Evolutionary conservation across 2,888 invertebrate genomes (phyloP), one percentile per base, ranked within the genome.

Genomic region (Shargacucullia verbasci): DNA sequence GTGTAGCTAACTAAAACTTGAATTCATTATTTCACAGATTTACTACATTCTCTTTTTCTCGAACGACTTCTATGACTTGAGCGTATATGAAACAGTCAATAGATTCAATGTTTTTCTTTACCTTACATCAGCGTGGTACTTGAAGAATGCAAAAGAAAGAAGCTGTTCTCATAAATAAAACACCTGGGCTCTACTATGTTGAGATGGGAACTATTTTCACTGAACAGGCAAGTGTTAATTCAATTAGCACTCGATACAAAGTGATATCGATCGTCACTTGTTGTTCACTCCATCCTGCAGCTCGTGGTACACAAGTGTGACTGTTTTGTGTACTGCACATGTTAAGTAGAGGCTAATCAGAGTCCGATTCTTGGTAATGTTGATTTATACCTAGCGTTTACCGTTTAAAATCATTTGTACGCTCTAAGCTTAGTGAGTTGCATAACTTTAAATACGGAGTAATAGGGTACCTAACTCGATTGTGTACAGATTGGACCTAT

Each of bases 161-260:
- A 66, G 56, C 40, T 20, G 39, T 52, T 10, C 45, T 70, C 57
- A 61, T 70, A 62, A 55, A 71, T 62, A 58, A 67, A 67, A 71
- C 67, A 71, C 61, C 29, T 29, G 7, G 8, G 29, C 7, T 29
- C 29, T 29, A 29, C 72, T 55, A 62, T 53, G 35, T 31, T 46
- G 39, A 11, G 67, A 54, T 58, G 61, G 40, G 52, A 60, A 70
- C 39, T 47, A 64, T 57, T 68, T 55, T 55, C 57, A 55, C 59
- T 35, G 43, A 41, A 33, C 62, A 40, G 52, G 59, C 58, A 73
- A 58, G 60, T 73, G 69, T 59, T 62, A 75, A 75, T 72, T 62
- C 49, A 74, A 65, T 75, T 75, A 65, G 60, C 56, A 47, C 40
- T 61, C 54, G 45, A 58, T 61, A 66, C 61, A 59, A 68, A 53